These are phyloP conservation scores for Atopsyche davidsoni DNA, from an alignment of 1,140 invertebrate genomes.

Conservation along the genomic window DNA sequence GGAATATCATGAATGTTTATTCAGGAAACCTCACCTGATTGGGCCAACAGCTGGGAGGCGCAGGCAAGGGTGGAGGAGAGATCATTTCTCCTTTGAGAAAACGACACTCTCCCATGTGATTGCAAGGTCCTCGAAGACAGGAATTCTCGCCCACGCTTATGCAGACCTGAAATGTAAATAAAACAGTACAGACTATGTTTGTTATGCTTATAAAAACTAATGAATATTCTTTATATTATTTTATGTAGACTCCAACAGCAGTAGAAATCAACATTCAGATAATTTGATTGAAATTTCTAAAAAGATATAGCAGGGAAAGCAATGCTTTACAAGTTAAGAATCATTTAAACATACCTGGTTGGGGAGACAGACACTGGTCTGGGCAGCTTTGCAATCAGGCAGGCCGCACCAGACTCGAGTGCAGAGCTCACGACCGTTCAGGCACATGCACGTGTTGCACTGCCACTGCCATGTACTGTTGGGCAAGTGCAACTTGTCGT, in stretches of 20 bases:
- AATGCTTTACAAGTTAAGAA: too few species aligned
- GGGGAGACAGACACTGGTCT: conserved; percentile 47
- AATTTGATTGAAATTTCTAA: too few species aligned
- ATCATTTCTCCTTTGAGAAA: conserved; percentile 67
- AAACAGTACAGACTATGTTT: not conserved
- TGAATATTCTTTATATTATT: too few species aligned
- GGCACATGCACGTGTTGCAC: conserved; percentile 78
- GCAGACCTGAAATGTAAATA: conserved; percentile 56
- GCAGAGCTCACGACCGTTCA: conserved; percentile 66
- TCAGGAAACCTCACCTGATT: conserved; percentile 62
- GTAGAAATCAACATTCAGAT: too few species aligned
- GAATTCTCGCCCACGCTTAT: conserved; percentile 68
- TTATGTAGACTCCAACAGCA: too few species aligned
- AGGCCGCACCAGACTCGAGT: conserved; percentile 81
- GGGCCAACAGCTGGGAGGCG: conserved; percentile 72
- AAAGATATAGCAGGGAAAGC: too few species aligned
- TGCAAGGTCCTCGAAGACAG: conserved; percentile 71
- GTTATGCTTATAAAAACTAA: not conserved
- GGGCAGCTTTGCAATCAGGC: conserved; percentile 64
- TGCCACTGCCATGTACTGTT: conserved; percentile 61
- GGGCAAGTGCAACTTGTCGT: conserved; percentile 51
- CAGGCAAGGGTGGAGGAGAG: conserved; percentile 66
- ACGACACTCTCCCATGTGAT: conserved; percentile 75
- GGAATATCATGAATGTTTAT: too few species aligned
- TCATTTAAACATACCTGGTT: conserved; percentile 47